Base-by-base conservation (phyloP, 2,888 invertebrate species). In the Bugula neritina region DNA sequence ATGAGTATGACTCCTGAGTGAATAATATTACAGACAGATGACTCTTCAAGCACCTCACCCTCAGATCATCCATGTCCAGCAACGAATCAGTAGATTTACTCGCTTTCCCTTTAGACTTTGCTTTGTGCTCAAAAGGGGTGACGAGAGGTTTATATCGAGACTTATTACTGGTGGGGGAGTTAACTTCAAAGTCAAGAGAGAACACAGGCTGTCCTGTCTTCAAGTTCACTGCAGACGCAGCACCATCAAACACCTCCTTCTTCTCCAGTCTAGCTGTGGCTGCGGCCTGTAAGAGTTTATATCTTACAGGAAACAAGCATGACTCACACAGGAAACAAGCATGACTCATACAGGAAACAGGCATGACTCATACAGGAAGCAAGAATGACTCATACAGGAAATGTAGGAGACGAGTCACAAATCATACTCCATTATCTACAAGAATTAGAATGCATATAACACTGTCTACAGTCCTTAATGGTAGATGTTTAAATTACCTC, bases 191-290 rank as follows among this genome's bases (percentile, higher is more conserved):
- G 58, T 81, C 81, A 57, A 81, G 72, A 1, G 79, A 77, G 69
- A 82, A 79, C 34, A 82, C 78, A 76, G 79, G 79, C 69, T 79
- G 75, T 54, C 81, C 81, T 25, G 81, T 81, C 75, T 81, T 82
- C 34, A 81, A 73, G 72, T 80, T 81, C 34, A 80, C 77, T 23
- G 80, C 81, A 63, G 76, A 77, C 3, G 52, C 43, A 43, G 23
- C 70, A 70, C 10, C 63, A 29, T 63, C 63, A 13, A 5, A 31
- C 27, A 31, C 10, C 5, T 63, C 63, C 31, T 34, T 27, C 3
- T 27, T 3, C n/a, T 34, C 43, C 43, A 43, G 43, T 43, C 43
- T 43, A 43, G 43, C 43, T 5, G 43, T 43, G 43, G 43, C 43
- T 10, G 43, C 43, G 17, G 43, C 43, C 43, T 43, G 43, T 17